Conservation (phyloP, 1,140 invertebrate species). For the Papilio glaucus region DNA sequence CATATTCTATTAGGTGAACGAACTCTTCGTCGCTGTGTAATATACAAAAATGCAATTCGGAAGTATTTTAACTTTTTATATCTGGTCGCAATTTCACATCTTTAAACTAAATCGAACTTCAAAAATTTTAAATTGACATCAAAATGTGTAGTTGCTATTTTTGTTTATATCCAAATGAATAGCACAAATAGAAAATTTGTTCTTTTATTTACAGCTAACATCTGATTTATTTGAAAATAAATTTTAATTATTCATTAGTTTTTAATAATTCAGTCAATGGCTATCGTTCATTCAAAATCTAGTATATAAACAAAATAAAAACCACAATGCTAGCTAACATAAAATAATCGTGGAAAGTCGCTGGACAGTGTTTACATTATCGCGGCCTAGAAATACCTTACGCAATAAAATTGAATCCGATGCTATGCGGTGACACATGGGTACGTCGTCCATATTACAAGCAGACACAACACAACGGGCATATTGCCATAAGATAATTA, state of each 20-base stretch:
- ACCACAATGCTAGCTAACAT: not conserved
- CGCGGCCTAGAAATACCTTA: slow-evolving; percentile 21
- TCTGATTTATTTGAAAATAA: too few relatives aligned
- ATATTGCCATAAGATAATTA: slow-evolving; percentile 13
- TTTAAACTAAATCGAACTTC: not conserved
- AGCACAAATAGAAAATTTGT: too few relatives aligned
- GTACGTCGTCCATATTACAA: not conserved
- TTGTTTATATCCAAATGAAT: too few relatives aligned
- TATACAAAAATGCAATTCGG: not conserved
- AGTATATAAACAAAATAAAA: too few relatives aligned
- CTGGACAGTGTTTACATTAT: not conserved
- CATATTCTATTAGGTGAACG: not conserved
- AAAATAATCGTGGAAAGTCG: not conserved
- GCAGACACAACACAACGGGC: slow-evolving; percentile 1
- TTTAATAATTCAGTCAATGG: too few relatives aligned
- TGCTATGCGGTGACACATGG: slow-evolving; percentile 17
- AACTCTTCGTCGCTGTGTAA: not conserved
- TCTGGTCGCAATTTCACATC: not conserved
- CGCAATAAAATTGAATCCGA: not conserved
- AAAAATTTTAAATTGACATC: not conserved
- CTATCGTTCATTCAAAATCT: too few relatives aligned
- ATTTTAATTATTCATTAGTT: too few relatives aligned
- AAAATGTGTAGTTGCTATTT: not conserved
- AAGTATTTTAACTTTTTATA: not conserved
- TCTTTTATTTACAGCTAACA: too few relatives aligned